phyloP scores from a whole-genome alignment of 2,797 vertebrate species.

The Petrocephalus schoutedeni region DNA sequence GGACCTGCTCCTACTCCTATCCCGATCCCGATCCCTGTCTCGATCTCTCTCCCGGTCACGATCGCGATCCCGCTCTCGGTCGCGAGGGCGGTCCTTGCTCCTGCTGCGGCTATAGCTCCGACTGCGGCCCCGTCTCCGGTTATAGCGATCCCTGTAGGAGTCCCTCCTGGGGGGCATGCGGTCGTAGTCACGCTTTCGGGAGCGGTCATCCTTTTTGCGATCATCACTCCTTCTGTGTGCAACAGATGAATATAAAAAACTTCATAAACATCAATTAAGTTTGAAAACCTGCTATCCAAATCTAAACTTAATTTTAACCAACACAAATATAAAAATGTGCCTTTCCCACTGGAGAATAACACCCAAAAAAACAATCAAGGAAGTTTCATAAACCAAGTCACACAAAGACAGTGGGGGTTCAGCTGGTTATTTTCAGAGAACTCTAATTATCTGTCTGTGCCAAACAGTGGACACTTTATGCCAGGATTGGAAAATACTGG shows the following conservation, averaged over 20 bases:
- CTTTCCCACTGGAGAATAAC: not conserved
- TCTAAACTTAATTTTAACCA: not conserved
- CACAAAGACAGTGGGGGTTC: not conserved
- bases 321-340: not conserved
- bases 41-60: constrained; percentile 82
- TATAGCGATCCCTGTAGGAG: constrained; percentile 90
- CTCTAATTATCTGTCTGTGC: too few relatives aligned
- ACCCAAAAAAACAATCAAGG: not conserved
- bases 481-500: too few relatives aligned
- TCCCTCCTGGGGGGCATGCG: constrained; percentile 83
- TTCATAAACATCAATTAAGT: not conserved
- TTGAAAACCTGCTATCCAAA: not conserved
- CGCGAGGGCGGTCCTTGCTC: constrained; percentile 85
- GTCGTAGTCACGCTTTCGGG: constrained; percentile 91
- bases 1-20: constrained; percentile 48
- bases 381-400: not conserved
- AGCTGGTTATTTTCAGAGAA: not conserved
- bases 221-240: constrained; percentile 81
- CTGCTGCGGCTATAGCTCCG: constrained; percentile 89
- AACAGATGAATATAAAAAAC: not conserved
- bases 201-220: constrained; percentile 90
- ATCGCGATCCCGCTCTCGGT: constrained; percentile 76
- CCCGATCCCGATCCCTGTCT: constrained; percentile 54
- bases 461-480: too few relatives aligned
- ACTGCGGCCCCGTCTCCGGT: constrained; percentile 85